Evolutionary conservation across 2,113 vertebrate species (phyloP), one percentile per base, ranked within the genome.

Genomic region (Anoplopoma fimbria): DNA sequence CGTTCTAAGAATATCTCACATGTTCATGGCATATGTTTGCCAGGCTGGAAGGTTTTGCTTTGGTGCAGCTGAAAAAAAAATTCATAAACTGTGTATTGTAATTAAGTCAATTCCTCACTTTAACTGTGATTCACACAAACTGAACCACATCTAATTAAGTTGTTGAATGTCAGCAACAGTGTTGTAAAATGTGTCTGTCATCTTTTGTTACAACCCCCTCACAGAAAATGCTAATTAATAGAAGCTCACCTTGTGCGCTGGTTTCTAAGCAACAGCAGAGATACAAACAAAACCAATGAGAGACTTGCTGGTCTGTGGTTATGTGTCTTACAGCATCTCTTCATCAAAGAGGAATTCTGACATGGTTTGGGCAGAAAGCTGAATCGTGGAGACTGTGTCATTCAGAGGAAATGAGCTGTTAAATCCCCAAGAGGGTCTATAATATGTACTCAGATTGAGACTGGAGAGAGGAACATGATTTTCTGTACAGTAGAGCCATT

Each of bases 261-360:
- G 93, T 93, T 89, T 69, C 93, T 85, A 77, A 86, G 91, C 89
- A 93, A 69, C 84, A 72, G 51, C 51, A n/a, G 31, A 19, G 87
- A 91, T 74, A 91, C 91, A 92, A 91, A 93, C 87, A 91, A 45
- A 84, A 27, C 77, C 78, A 83, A 86, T 89, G 73, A 83, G 69
- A 85, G 85, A 75, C 78, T 42, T 55, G 61, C 62, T 81, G 55
- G 74, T 80, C 71, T 36, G 55, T 75, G 82, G 88, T 47, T 57
- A 75, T 36, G 82, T 55, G 65, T 61, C 77, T 81, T 49, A 38
- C 5, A 38, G 58, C 53, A 73, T 85, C 79, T 88, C 83, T 85
- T 93, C 92, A 93, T 90, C 77, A 82, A 63, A 74, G 27, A 88
- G 77, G 88, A 90, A 87, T 94, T 88, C 79, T 78, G 62, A 79